phyloP scores from a whole-genome alignment of 2,113 vertebrate genomes.

The Callipepla californica region DNA sequence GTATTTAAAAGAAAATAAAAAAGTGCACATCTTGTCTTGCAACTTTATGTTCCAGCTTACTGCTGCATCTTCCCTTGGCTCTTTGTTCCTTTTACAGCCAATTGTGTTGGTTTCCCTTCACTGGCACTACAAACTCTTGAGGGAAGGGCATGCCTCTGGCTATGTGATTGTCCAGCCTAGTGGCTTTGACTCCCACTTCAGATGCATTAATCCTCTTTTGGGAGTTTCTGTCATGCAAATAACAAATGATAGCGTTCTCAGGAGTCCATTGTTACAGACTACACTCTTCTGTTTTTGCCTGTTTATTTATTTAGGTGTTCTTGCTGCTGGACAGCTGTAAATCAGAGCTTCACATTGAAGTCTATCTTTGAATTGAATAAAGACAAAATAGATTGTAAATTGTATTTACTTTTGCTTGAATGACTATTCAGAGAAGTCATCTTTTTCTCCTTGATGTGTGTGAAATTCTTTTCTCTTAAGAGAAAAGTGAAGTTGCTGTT shows the following conservation, averaged over 20 bases:
- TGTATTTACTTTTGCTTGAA: conserved; percentile 22
- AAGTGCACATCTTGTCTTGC: conserved; percentile 24
- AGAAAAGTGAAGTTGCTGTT: background rate
- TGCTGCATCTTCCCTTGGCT: conserved; percentile 3
- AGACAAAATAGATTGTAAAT: conserved; percentile 24
- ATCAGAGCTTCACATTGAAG: conserved; percentile 26
- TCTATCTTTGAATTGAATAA: conserved; percentile 29
- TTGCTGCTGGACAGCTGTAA: conserved; percentile 16
- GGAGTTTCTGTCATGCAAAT: background rate
- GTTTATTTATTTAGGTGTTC: conserved; percentile 7
- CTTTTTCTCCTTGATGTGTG: background rate
- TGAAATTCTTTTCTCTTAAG: background rate
- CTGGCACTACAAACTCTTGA: background rate
- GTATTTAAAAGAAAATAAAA: background rate
- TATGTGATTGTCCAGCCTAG: background rate
- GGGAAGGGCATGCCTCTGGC: background rate
- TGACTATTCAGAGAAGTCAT: background rate
- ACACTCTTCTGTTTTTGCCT: background rate
- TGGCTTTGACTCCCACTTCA: background rate
- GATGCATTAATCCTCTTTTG: background rate
- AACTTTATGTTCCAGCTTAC: conserved; percentile 45
- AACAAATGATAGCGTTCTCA: background rate
- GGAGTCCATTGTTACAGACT: background rate
- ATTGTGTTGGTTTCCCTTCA: background rate
- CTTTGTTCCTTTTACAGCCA: background rate